phyloP scores from a whole-genome alignment of 2,888 invertebrate genomes.

The Cyclophora albipunctata region DNA sequence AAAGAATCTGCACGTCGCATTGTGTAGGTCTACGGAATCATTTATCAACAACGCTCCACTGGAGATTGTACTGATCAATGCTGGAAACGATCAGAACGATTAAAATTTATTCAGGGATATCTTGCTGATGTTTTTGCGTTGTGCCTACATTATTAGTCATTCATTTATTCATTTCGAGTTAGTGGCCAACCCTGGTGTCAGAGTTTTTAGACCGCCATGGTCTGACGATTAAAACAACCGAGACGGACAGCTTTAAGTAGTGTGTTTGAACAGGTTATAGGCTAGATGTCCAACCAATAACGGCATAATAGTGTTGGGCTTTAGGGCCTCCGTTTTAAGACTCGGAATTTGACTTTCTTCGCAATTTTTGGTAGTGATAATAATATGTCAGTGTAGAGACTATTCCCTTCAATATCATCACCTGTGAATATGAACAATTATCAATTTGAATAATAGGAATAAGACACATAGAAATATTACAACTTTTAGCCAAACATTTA shows the following conservation, averaged over 20 bases:
- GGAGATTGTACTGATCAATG: constrained; percentile 60
- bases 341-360: too few relatives aligned
- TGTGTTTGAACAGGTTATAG: not conserved
- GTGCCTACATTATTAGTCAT: not conserved
- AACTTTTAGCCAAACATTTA: too few relatives aligned
- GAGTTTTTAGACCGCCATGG: too few relatives aligned
- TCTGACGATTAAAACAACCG: not conserved
- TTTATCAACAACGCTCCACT: constrained; percentile 70
- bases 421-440: too few relatives aligned
- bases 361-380: too few relatives aligned
- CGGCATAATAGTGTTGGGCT: not conserved
- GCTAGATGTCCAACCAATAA: not conserved
- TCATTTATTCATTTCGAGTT: constrained; percentile 1
- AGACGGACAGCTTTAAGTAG: not conserved
- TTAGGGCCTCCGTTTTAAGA: not conserved
- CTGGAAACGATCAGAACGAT: constrained; percentile 37
- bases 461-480: too few relatives aligned
- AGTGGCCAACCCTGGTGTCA: not conserved
- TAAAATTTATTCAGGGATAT: constrained; percentile 49
- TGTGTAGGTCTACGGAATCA: constrained; percentile 54
- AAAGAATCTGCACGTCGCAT: constrained; percentile 71
- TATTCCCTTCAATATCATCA: too few relatives aligned
- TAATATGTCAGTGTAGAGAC: too few relatives aligned
- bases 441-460: too few relatives aligned
- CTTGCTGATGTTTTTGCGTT: not conserved